A percentile compares a stretch with the other conserved stretches of the same genome.
phyloP scores from a whole-genome alignment of 2,888 invertebrate genomes.

The Halictus quadricinctus region DNA sequence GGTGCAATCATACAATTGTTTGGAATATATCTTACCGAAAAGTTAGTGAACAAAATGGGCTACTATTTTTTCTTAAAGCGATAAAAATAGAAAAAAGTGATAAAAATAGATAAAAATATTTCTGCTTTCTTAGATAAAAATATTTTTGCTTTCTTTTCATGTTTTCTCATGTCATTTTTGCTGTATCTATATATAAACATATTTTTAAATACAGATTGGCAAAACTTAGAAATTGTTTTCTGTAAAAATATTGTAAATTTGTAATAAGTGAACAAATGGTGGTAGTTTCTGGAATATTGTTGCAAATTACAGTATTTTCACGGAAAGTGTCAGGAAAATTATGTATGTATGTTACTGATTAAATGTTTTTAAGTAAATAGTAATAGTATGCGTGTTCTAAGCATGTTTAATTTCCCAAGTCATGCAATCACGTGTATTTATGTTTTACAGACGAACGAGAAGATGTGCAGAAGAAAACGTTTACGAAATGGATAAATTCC shows the following conservation, averaged over 20 bases:
- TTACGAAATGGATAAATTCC: constrained; percentile 95
- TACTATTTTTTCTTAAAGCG: too few species aligned
- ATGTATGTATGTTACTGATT: background rate
- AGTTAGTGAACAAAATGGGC: too few species aligned
- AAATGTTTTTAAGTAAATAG: background rate
- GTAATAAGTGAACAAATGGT: background rate
- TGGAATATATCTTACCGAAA: too few species aligned
- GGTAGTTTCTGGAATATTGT: background rate
- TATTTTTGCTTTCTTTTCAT: too few species aligned
- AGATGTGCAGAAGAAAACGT: constrained; percentile 97
- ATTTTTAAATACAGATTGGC: background rate
- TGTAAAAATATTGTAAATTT: background rate
- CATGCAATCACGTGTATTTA: background rate
- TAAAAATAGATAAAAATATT: too few species aligned
- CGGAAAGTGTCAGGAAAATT: background rate
- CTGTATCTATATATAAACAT: background rate
- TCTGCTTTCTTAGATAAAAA: too few species aligned
- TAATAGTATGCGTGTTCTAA: background rate
- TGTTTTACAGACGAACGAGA: constrained; percentile 92
- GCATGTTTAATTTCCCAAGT: background rate
- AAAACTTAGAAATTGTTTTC: background rate
- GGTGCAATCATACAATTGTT: background rate
- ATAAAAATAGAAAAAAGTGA: too few species aligned
- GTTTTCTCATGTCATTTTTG: too few species aligned
- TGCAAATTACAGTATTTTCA: background rate